A percentile compares a stretch with the other conserved stretches of the same genome.
Evolutionary conservation across 2,113 vertebrate species (phyloP).

Genomic region (Thalassarche chlororhynchos): DNA sequence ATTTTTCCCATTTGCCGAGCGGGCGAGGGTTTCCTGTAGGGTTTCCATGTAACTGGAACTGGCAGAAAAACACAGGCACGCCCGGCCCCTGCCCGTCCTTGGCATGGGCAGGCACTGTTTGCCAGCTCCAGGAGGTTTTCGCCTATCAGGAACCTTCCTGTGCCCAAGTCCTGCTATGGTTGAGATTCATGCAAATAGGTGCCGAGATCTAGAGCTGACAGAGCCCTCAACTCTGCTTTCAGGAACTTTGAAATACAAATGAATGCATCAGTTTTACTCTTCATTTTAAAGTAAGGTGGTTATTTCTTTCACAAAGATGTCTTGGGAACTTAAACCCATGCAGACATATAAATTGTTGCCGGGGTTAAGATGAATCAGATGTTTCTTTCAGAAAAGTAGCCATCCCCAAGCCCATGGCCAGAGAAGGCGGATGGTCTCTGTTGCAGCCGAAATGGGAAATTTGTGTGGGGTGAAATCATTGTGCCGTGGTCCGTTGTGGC

Average conservation of each 20-base stretch:
- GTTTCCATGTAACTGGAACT: neutral
- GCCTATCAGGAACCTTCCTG: neutral
- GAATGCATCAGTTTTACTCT: neutral
- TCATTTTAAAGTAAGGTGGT: neutral
- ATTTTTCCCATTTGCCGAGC: neutral
- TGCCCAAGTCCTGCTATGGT: neutral
- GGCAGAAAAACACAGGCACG: neutral
- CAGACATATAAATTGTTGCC: neutral
- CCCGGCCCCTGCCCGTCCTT: neutral
- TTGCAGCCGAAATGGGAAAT: neutral
- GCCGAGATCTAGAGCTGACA: neutral
- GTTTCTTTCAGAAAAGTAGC: neutral
- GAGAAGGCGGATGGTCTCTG: neutral
- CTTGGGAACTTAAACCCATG: neutral
- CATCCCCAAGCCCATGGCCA: too few species aligned
- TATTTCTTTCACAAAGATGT: neutral
- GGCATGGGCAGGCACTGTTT: neutral
- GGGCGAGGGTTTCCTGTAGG: neutral
- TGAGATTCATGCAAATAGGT: rapidly evolving
- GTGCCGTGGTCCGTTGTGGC: neutral
- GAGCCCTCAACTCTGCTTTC: neutral
- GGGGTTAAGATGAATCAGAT: neutral
- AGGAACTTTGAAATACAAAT: neutral
- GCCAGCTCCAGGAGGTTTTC: neutral
- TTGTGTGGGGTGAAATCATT: neutral